A percentile compares a stretch with the other conserved stretches of the same genome.
These are phyloP conservation scores for Cataglyphis altisquamis DNA, from an alignment of 2,888 invertebrate species.

Conservation along the genomic window DNA sequence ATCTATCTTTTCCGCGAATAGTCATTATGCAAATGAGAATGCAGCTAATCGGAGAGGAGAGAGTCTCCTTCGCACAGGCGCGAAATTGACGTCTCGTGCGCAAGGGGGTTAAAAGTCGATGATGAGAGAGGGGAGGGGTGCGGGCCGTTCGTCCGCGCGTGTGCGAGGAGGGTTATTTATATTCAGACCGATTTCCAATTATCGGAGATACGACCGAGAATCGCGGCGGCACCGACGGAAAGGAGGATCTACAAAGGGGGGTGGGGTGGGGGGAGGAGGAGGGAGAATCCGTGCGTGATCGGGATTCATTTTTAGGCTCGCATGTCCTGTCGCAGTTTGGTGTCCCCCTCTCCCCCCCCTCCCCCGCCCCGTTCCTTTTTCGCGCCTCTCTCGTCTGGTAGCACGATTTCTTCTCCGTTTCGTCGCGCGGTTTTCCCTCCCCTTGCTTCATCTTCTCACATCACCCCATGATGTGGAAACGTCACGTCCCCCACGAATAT, in stretches of 20 bases:
- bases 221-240: conserved; percentile 50
- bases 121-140: neutral
- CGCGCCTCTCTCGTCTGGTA: conserved; percentile 79
- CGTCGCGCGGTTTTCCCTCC: conserved; percentile 60
- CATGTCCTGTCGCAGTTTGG: conserved; percentile 84
- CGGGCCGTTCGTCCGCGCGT: conserved; percentile 49
- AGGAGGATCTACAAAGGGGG: conserved; percentile 44
- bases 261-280: neutral
- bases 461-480: conserved; percentile 48
- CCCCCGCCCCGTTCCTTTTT: conserved; percentile 77
- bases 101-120: conserved; percentile 15
- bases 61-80: conserved; percentile 25
- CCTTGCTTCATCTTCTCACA: conserved; percentile 30
- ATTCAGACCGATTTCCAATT: conserved; percentile 78
- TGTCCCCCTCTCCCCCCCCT: conserved; percentile 56
- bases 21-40: conserved; percentile 69
- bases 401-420: conserved; percentile 59
- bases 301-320: conserved; percentile 82
- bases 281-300: conserved; percentile 82
- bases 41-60: conserved; percentile 52
- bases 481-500: conserved; percentile 72
- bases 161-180: conserved; percentile 70
- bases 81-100: conserved; percentile 24
- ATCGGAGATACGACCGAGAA: conserved; percentile 63
- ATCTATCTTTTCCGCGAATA: conserved; percentile 26